Evolutionary conservation across 2,797 vertebrate species (phyloP).

Genomic region (Sebastolobus altivelis): DNA sequence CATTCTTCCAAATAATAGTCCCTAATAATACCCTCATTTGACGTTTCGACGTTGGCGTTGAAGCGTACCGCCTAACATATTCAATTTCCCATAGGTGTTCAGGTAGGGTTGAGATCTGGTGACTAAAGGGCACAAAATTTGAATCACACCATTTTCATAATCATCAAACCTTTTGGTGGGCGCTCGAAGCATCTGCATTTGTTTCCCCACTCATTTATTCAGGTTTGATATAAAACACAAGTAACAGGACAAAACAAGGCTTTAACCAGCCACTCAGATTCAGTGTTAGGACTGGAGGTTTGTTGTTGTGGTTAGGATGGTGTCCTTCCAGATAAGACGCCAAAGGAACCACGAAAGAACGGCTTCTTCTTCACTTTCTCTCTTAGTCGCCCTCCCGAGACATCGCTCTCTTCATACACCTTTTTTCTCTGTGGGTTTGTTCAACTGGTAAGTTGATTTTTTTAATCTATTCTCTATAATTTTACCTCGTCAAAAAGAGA

Average conservation of each 20-base stretch:
- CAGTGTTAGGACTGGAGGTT: neutral
- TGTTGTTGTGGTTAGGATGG: conserved; percentile 63
- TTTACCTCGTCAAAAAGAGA: neutral
- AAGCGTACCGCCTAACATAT: neutral
- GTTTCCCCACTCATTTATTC: neutral
- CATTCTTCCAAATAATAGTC: neutral
- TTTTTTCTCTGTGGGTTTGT: conserved; percentile 17
- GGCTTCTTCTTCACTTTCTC: conserved; percentile 20
- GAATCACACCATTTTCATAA: neutral
- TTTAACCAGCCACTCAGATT: neutral
- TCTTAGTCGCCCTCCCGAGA: conserved; percentile 1
- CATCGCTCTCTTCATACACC: conserved; percentile 2
- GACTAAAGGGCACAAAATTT: neutral
- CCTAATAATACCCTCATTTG: neutral
- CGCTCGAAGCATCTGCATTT: neutral
- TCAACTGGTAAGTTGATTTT: conserved; percentile 62
- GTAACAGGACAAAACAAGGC: neutral
- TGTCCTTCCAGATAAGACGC: conserved; percentile 70
- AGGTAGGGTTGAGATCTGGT: neutral
- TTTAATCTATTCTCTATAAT: neutral
- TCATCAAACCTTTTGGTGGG: neutral
- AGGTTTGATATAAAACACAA: neutral
- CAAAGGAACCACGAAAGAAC: conserved; percentile 24
- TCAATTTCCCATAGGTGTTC: too few species aligned
- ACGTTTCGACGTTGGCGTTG: neutral